Conservation (phyloP, 2,113 vertebrate species). For the Sapayoa aenigma region DNA sequence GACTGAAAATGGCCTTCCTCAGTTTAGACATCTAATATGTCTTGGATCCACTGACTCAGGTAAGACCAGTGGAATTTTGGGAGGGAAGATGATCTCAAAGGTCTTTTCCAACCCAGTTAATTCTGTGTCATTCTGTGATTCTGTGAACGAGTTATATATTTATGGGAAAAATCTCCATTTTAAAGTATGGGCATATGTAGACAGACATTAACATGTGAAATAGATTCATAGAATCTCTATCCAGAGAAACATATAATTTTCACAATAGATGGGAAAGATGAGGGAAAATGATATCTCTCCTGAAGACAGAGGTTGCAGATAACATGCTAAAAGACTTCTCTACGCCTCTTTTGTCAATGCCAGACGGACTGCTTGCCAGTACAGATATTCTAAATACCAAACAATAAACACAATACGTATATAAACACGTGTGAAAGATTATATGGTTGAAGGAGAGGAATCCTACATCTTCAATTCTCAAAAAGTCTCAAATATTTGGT, state of each 20-base stretch:
- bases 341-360: background rate
- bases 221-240: background rate
- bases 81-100: too few relatives aligned
- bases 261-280: background rate
- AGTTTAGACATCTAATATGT: background rate
- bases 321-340: background rate
- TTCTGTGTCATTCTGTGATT: too few relatives aligned
- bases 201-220: background rate
- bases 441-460: background rate
- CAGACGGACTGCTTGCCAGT: background rate
- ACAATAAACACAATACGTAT: background rate
- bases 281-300: background rate
- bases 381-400: background rate
- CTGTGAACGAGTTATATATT: background rate
- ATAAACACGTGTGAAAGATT: background rate
- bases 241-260: background rate
- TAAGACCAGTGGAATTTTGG: background rate
- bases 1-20: background rate
- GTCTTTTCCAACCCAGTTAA: too few relatives aligned
- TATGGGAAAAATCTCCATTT: background rate
- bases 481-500: background rate
- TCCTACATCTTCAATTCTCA: background rate
- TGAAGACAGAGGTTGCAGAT: background rate
- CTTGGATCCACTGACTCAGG: background rate
- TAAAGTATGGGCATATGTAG: background rate